Base-by-base conservation (phyloP, 64 coral and sea anemone genomes). In the Dendronephthya gigantea region DNA sequence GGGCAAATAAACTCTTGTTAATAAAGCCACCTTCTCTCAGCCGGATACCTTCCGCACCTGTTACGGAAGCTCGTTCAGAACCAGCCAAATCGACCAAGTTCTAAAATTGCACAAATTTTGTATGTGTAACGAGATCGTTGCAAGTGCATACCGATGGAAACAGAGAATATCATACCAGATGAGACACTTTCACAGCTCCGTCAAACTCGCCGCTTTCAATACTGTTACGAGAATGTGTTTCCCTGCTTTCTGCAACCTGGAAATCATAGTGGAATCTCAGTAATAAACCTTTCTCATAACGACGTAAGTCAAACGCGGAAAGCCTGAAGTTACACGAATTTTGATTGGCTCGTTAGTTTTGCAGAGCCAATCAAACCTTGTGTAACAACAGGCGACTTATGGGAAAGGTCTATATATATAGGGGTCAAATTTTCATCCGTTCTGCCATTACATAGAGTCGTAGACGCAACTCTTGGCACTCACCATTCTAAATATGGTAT, bases 401-500 rank as follows among this genome's bases (percentile, higher is more conserved):
- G n/a, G n/a, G n/a, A n/a, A n/a, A n/a, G n/a, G n/a, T n/a, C n/a
- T n/a, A n/a, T n/a, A n/a, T n/a, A n/a, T n/a, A n/a, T n/a, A n/a
- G n/a, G n/a, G n/a, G n/a, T n/a, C n/a, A n/a, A n/a, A n/a, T n/a
- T n/a, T n/a, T n/a, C n/a, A n/a, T n/a, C n/a, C n/a, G n/a, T n/a
- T n/a, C n/a, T n/a, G n/a, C n/a, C n/a, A n/a, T n/a, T n/a, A n/a
- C n/a, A n/a, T n/a, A n/a, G 49, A 17, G 68, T 19, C 32, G 36
- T 11, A 23, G 14, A 22, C 15, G 62, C 2, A 0, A 27, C 52
- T 49, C 5, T 37, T 28, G 13, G 16, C 7, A 52, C 94, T 87
- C 84, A 97, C 94, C 89, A 97, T 93, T 32, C 88, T 50, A 50
- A 97, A 97, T 23, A 97, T 93, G 3, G 91, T 97, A 35, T 97